These are phyloP conservation scores for Rana temporaria DNA, from an alignment of 2,113 vertebrate genomes.

Conservation along the genomic window DNA sequence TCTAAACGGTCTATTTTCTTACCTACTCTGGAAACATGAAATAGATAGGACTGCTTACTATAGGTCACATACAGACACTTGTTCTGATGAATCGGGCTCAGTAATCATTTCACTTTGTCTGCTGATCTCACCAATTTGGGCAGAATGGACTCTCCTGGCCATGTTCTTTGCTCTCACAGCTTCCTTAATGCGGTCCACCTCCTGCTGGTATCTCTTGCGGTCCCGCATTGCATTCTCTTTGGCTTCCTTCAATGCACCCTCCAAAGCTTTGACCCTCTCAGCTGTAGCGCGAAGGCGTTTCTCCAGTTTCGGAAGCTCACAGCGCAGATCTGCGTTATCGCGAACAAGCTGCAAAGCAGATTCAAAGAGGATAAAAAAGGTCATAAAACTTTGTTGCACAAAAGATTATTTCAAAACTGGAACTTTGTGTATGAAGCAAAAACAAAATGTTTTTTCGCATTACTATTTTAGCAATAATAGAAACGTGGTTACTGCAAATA, in stretches of 20 bases:
- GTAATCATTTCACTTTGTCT: background rate
- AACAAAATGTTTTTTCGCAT: no score
- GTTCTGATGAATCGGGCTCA: no score
- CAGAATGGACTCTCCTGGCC: slow-evolving; percentile 84
- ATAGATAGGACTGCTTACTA: no score
- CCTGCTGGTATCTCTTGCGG: slow-evolving; percentile 93
- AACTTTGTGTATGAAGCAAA: no score
- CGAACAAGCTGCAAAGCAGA: slow-evolving; percentile 78
- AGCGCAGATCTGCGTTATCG: slow-evolving; percentile 94
- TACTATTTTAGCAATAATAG: no score
- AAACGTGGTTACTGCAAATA: no score
- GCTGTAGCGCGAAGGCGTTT: slow-evolving; percentile 89
- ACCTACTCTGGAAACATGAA: no score
- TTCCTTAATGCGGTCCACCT: slow-evolving; percentile 96
- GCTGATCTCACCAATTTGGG: slow-evolving; percentile 84
- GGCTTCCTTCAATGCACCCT: slow-evolving; percentile 89
- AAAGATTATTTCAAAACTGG: no score
- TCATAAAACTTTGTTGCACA: no score
- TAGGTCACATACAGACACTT: no score
- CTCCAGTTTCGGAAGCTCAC: slow-evolving; percentile 93
- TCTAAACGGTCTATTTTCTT: no score
- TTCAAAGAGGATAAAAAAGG: no score
- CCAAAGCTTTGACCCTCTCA: slow-evolving; percentile 90
- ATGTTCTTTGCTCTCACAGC: slow-evolving; percentile 91
- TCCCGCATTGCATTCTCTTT: slow-evolving; percentile 92